Evolutionary conservation across 1,140 invertebrate genomes (phyloP), one percentile per base, ranked within the genome.

Genomic region (Cotesia typhae): DNA sequence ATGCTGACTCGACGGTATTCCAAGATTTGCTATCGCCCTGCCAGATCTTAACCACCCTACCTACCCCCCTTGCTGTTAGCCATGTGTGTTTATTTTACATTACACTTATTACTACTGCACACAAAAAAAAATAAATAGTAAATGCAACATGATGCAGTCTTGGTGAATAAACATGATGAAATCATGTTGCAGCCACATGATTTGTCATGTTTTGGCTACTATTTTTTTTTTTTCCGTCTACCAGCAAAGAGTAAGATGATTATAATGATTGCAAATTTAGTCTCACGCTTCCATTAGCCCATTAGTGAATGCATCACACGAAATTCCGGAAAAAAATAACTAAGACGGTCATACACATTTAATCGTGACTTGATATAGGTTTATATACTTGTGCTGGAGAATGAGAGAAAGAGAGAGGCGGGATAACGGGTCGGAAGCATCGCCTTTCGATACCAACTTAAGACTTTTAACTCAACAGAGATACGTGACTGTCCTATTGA

Each of bases 401-500:
- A 28, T 28, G 28, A 28, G 28, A 1, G 1, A 28, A 3, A 28
- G 28, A 55, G 10, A 67, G 66, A 67, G 66, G 57, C 51, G 66
- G 51, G 66, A 63, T 63, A 63, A 63, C 60, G 60, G 60, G 60
- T 37, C 66, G 51, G 2, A 38, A 37, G 63, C 63, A 51, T 41
- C 41, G 63, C 63, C 63, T 65, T 65, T 65, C 63, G 63, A 65
- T 4, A 38, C 51, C 38, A 6, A 37, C 14, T 65, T 17, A 17
- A 4, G n/a, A 51, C 51, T 28, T 28, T 28, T 28, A 28, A 28
- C 28, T 28, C 28, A 28, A 2, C 28, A 28, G 52, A 51, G 51
- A 67, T 67, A 67, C 66, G 66, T 67, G 66, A 67, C 66, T 55
- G 66, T 55, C 66, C 66, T 67, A 67, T 67, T 67, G 63, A 53